Evolutionary conservation across 2,888 invertebrate species (phyloP).

Genomic region (Caenorhabditis uteleia): DNA sequence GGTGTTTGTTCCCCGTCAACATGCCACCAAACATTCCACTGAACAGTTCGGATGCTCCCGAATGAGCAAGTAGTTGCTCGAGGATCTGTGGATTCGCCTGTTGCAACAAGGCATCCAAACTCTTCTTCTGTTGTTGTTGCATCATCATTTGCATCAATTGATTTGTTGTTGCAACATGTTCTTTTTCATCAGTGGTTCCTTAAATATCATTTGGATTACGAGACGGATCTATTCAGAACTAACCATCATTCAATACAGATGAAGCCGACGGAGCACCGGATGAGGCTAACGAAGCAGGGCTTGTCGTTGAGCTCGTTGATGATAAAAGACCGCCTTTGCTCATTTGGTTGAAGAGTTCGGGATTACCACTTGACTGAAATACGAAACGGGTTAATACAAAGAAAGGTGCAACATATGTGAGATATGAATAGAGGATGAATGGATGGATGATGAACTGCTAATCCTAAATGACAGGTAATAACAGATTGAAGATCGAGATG

Average conservation of each 20-base stretch:
- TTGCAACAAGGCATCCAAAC: conserved; percentile 6
- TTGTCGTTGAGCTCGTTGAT: conserved; percentile 24
- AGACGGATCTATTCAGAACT: conserved; percentile 26
- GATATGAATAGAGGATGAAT: no score
- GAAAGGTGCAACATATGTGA: no score
- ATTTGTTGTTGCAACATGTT: no score
- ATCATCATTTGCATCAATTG: background rate
- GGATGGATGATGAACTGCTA: no score
- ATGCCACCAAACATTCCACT: no score
- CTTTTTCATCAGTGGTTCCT: background rate
- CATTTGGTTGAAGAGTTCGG: conserved; percentile 24
- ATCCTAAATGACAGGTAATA: no score
- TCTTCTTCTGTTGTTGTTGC: conserved; percentile 1
- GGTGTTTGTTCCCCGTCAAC: no score
- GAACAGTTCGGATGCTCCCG: background rate
- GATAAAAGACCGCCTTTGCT: conserved; percentile 25
- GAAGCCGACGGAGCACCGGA: conserved; percentile 38
- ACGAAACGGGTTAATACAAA: no score
- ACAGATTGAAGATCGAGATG: no score
- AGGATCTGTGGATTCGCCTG: conserved; percentile 6
- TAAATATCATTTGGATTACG: background rate
- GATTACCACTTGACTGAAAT: conserved; percentile 27
- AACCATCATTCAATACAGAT: conserved; percentile 8
- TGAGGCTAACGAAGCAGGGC: conserved; percentile 30
- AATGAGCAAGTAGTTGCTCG: conserved; percentile 12